Conservation (phyloP, 2,113 vertebrate genomes). For the Lophius piscatorius region DNA sequence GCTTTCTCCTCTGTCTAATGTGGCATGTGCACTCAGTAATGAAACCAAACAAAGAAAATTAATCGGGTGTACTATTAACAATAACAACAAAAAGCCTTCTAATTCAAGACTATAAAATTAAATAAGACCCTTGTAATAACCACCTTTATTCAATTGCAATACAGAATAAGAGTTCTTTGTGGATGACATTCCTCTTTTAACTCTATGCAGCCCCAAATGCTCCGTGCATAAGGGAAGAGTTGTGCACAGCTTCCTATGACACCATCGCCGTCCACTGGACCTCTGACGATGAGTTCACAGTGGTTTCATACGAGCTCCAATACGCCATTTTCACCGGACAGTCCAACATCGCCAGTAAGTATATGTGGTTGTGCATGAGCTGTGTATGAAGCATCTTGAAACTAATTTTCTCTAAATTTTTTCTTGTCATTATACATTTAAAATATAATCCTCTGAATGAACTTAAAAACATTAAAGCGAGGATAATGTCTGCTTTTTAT, state of each 20-base stretch:
- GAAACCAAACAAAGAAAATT: slow-evolving; percentile 14
- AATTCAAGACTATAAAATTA: too few relatives aligned
- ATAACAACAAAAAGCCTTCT: too few relatives aligned
- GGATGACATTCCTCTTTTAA: background rate
- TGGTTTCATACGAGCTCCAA: slow-evolving; percentile 96
- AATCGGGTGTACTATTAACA: too few relatives aligned
- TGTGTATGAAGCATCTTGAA: too few relatives aligned
- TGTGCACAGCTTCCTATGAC: slow-evolving; percentile 97
- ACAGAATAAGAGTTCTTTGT: background rate
- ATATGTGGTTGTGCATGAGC: background rate
- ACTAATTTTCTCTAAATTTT: too few relatives aligned
- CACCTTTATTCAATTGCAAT: too few relatives aligned
- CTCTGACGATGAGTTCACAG: slow-evolving; percentile 95
- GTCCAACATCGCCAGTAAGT: slow-evolving; percentile 97
- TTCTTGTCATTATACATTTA: too few relatives aligned
- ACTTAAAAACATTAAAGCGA: too few relatives aligned
- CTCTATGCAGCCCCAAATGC: slow-evolving; percentile 72
- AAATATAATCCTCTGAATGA: too few relatives aligned
- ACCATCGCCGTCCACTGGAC: slow-evolving; percentile 98
- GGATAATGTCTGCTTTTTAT: too few relatives aligned
- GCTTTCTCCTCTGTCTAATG: slow-evolving; percentile 37
- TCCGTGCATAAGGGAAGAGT: slow-evolving; percentile 92
- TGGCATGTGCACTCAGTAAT: slow-evolving; percentile 28
- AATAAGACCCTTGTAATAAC: too few relatives aligned
- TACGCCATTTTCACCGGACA: slow-evolving; percentile 98